Conservation (phyloP, 2,888 invertebrate genomes). For the Agonopterix subpropinquella region DNA sequence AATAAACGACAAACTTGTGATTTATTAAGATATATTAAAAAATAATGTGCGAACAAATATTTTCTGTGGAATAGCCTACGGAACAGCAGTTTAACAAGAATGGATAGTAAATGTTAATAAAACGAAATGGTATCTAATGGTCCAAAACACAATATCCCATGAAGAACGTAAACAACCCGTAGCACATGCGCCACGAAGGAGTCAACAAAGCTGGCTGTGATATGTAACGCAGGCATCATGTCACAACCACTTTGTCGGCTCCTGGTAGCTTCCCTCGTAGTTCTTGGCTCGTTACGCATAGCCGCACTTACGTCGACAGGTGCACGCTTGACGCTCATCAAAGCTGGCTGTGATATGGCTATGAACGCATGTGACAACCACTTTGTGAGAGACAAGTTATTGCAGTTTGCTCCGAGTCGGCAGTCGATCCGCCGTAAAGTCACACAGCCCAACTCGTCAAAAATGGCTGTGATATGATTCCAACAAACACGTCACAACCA, state of each 20-base stretch:
- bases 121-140: too few species aligned
- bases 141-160: too few species aligned
- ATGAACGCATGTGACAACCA: slow-evolving; percentile 88
- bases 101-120: too few species aligned
- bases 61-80: too few species aligned
- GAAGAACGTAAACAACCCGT: background rate
- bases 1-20: too few species aligned
- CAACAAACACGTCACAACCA: slow-evolving; percentile 83
- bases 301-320: background rate
- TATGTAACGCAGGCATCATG: slow-evolving; percentile 82
- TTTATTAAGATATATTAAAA: too few species aligned
- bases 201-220: slow-evolving; percentile 93
- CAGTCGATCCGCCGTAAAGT: slow-evolving; percentile 25
- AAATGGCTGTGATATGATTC: slow-evolving; percentile 94
- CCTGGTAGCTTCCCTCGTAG: slow-evolving; percentile 20
- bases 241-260: slow-evolving; percentile 92
- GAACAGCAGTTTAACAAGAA: too few species aligned
- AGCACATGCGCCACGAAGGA: slow-evolving; percentile 10
- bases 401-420: background rate
- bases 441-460: slow-evolving; percentile 90
- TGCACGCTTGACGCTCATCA: slow-evolving; percentile 85
- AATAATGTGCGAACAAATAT: too few species aligned
- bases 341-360: slow-evolving; percentile 98
- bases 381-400: slow-evolving; percentile 86
- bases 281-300: background rate